A percentile compares a stretch with the other conserved stretches of the same genome.
Evolutionary conservation across 2,888 invertebrate species (phyloP).

Genomic region (Ectobius pallidus): DNA sequence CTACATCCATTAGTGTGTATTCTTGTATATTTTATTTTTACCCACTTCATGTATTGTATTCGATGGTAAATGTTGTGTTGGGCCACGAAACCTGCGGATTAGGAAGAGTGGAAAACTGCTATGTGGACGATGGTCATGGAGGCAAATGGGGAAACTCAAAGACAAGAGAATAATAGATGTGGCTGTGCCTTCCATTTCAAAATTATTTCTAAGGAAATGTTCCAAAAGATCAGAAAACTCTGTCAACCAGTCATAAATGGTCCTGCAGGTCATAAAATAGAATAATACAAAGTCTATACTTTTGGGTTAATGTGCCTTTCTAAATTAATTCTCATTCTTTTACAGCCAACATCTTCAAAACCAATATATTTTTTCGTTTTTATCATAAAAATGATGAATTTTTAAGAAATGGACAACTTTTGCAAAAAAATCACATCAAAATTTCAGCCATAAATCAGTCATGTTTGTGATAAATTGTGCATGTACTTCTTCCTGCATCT

Average conservation of each 20-base stretch:
- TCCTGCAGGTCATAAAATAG: no score
- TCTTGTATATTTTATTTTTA: background rate
- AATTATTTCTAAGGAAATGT: background rate
- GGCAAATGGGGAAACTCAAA: background rate
- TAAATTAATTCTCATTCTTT: no score
- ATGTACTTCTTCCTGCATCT: no score
- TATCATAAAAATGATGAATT: background rate
- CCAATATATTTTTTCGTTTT: background rate
- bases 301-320: no score
- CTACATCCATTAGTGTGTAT: background rate
- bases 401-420: background rate
- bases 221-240: background rate
- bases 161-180: background rate
- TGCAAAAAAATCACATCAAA: background rate
- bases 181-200: background rate
- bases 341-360: background rate
- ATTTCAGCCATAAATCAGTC: no score
- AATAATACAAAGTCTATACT: background rate
- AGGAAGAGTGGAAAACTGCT: background rate
- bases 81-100: background rate
- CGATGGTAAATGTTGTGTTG: background rate
- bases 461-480: no score
- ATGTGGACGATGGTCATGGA: background rate
- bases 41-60: background rate
- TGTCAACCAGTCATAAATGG: background rate